phyloP scores from a whole-genome alignment of 2,888 invertebrate species.

The Mellilla xanthometata region DNA sequence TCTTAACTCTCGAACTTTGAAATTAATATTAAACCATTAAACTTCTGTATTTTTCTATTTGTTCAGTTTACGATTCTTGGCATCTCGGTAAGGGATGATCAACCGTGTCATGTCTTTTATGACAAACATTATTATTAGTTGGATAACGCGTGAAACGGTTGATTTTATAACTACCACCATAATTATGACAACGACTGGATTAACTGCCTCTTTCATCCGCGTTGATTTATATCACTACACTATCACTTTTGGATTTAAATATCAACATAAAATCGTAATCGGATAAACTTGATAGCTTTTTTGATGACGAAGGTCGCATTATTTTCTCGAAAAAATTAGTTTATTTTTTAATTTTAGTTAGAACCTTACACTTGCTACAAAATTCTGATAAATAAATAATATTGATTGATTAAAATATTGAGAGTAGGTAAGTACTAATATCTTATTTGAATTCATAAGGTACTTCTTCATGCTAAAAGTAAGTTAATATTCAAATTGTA shows the following conservation, averaged over 20 bases:
- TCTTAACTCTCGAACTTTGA: no score
- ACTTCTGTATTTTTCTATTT: no score
- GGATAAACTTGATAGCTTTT: slow-evolving; percentile 3
- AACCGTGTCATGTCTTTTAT: slow-evolving; percentile 31
- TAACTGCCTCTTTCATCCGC: slow-evolving; percentile 61
- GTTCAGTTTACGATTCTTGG: no score
- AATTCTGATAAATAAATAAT: no score
- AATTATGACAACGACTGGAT: slow-evolving; percentile 63
- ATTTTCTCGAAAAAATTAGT: background rate
- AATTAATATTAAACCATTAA: no score
- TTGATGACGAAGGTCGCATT: background rate
- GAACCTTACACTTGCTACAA: no score
- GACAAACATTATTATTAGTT: slow-evolving; percentile 54
- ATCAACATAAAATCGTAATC: slow-evolving; percentile 16
- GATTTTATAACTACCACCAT: slow-evolving; percentile 62
- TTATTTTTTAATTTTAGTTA: no score
- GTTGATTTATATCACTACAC: slow-evolving; percentile 63
- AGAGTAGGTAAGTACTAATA: no score
- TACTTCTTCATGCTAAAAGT: no score
- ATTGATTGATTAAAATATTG: no score
- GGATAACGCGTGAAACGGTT: slow-evolving; percentile 72
- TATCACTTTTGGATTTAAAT: slow-evolving; percentile 38
- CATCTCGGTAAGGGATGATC: slow-evolving; percentile 56
- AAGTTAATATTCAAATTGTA: no score
- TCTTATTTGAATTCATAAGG: no score